phyloP scores from a whole-genome alignment of 1,140 invertebrate genomes.

The Trichoplusia ni region DNA sequence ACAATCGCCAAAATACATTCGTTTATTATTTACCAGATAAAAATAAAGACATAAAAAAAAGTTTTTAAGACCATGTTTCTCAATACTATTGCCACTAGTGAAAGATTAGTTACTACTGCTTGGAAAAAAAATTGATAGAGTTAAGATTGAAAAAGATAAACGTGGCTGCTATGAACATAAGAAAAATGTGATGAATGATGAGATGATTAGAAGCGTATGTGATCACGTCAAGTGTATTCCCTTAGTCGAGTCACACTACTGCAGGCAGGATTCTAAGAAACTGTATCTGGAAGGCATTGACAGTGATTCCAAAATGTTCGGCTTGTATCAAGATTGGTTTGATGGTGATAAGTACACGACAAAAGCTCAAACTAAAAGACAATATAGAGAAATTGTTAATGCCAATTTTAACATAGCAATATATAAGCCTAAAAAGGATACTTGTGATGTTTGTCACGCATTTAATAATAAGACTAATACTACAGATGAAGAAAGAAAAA shows the following conservation, averaged over 20 bases:
- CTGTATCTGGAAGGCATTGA: neutral
- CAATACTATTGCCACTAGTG: conserved; percentile 24
- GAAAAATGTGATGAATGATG: conserved; percentile 25
- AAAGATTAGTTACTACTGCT: conserved; percentile 31
- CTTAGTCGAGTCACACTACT: neutral
- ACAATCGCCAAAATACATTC: conserved; percentile 25
- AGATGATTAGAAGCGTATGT: conserved; percentile 2
- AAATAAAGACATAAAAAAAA: conserved; percentile 35
- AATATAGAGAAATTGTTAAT: neutral
- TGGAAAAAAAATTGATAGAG: conserved; percentile 37
- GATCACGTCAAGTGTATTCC: neutral
- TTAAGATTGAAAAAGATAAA: conserved; percentile 28
- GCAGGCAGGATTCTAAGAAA: neutral
- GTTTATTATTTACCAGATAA: conserved; percentile 27
- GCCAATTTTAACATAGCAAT: neutral
- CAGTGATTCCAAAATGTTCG: neutral
- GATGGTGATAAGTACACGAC: neutral
- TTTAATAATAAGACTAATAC: neutral
- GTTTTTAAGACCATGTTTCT: too few species aligned
- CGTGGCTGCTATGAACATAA: conserved; percentile 31
- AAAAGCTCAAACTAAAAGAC: neutral
- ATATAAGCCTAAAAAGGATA: neutral
- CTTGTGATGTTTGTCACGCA: neutral
- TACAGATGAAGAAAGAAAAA: neutral
- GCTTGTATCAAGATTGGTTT: neutral